Percentiles rank a stretch among this genome's conserved stretches.
These are phyloP conservation scores for Tenthredo amoena DNA, from an alignment of 2,888 invertebrate species.

Conservation along the genomic window DNA sequence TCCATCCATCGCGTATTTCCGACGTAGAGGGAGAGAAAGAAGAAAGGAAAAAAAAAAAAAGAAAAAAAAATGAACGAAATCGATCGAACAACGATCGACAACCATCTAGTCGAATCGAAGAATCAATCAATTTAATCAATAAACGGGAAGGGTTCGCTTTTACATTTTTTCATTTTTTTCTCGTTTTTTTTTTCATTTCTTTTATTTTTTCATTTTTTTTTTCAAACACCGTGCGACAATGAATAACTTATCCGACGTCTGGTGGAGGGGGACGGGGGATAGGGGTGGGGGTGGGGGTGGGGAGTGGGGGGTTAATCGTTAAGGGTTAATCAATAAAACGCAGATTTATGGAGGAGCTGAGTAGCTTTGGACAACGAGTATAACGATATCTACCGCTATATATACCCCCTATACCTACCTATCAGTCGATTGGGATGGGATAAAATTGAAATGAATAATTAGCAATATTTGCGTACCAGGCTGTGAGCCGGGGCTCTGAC, in stretches of 20 bases:
- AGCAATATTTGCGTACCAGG: conserved; percentile 38
- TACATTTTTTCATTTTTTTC: neutral
- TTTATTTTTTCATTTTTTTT: neutral
- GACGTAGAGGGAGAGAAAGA: no score
- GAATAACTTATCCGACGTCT: neutral
- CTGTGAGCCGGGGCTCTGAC: neutral
- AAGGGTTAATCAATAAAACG: conserved; percentile 9
- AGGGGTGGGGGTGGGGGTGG: neutral
- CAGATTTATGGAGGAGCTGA: conserved; percentile 23
- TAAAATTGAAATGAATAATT: conserved; percentile 41
- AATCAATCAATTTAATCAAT: no score
- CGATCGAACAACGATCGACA: neutral
- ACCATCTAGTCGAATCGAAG: no score
- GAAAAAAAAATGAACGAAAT: neutral
- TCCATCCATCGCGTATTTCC: no score
- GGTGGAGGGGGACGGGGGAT: neutral
- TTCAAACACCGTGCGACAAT: neutral
- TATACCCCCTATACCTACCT: neutral
- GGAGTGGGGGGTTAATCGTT: neutral
- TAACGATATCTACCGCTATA: neutral
- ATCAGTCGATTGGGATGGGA: neutral
- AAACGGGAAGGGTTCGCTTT: no score
- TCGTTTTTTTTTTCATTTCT: neutral
- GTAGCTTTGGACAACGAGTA: neutral
- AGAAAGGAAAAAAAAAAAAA: neutral